phyloP scores from a whole-genome alignment of 2,797 vertebrate species.

The Uromys caudimaculatus region DNA sequence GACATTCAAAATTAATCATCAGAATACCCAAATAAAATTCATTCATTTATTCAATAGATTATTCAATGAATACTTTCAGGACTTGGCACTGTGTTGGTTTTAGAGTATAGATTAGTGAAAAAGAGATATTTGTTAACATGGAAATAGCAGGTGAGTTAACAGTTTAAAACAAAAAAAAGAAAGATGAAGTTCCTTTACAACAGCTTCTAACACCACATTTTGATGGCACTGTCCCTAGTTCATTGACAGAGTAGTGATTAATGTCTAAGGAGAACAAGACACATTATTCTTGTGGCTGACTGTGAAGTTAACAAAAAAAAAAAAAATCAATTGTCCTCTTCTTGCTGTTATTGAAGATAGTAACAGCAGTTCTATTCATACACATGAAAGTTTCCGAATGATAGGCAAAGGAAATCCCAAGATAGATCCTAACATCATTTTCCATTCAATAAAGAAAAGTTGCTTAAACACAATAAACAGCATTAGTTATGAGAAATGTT shows the following conservation, averaged over 20 bases:
- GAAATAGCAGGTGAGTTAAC: not conserved
- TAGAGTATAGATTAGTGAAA: not conserved
- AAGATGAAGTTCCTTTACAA: not conserved
- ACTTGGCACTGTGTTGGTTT: not conserved
- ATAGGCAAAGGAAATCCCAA: constrained; percentile 35
- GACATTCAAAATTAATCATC: not conserved
- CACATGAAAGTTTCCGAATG: not conserved
- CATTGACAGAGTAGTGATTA: not conserved
- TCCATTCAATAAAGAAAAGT: constrained; percentile 22
- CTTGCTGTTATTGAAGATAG: not conserved
- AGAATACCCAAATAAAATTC: not conserved
- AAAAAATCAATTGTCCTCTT: constrained; percentile 16
- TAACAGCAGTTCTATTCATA: not conserved
- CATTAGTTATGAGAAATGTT: constrained; percentile 17
- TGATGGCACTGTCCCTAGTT: not conserved
- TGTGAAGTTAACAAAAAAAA: constrained; percentile 41
- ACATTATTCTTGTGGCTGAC: constrained; percentile 24
- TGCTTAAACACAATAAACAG: not conserved
- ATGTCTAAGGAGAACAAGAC: constrained; percentile 26
- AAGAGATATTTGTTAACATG: not conserved
- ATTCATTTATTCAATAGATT: not conserved
- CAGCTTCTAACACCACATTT: not conserved
- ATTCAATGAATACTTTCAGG: not conserved
- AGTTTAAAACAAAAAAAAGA: not conserved
- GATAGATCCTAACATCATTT: not conserved